Base-by-base conservation (phyloP, 2,797 vertebrate genomes). In the Dicrostonyx torquatus region DNA sequence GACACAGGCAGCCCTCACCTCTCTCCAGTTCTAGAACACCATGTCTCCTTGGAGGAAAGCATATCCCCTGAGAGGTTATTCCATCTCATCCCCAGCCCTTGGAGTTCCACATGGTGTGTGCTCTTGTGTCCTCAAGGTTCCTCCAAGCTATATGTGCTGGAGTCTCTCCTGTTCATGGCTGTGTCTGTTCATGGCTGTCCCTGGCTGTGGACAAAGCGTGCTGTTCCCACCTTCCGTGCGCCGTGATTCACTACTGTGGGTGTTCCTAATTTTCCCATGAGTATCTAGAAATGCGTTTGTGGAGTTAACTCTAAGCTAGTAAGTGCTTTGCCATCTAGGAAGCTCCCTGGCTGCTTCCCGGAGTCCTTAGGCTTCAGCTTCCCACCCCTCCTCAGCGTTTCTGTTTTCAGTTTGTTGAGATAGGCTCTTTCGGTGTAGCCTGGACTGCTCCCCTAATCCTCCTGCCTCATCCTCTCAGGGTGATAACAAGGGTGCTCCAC, bases 121-220 rank as follows among this genome's bases (percentile, higher is more conserved):
- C 31, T 26, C 37, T 40, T 83, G 58, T 82, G 3, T 50, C 60
- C 34, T 87, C 17, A 40, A 20, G 68, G 48, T 66, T 26, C 37
- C 3, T 53, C 34, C 8, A 11, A 0, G 0, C 43, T 5, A 31
- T 17, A 17, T 26, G 0, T 11, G 14, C 78, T 73, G 24, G 40
- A n/a, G 62, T 50, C n/a, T 50, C 4, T 24, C 55, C 40, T 66
- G 58, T 45, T 79, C 45, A 4, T 24, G 94, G 40, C 50, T 78
- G 53, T 7, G 6, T 58, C n/a, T n/a, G n/a, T n/a, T n/a, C n/a
- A n/a, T n/a, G n/a, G 1, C 2, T 84, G 2, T 9, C 64, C 86
- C 79, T 10, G 3, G 7, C 8, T 11, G n/a, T 60, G 86, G 26
- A 22, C 37, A 53, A 43, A 1, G 66, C 0, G 0, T 15, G 0